phyloP scores from a whole-genome alignment of 2,797 vertebrate species.

The Bufotes viridis region DNA sequence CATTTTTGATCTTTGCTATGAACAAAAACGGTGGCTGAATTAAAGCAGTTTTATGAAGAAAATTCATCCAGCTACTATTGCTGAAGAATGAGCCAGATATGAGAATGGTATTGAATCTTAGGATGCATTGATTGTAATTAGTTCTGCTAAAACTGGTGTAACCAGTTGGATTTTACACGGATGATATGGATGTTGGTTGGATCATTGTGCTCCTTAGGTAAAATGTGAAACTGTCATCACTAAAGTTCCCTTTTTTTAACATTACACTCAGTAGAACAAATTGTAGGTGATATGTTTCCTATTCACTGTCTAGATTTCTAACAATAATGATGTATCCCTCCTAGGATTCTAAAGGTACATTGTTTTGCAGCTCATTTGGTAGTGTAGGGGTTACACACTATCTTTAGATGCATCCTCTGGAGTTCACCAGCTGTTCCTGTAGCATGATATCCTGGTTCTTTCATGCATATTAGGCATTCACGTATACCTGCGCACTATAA shows the following conservation, averaged over 20 bases:
- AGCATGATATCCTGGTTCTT: conserved; percentile 30
- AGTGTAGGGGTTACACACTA: conserved; percentile 11
- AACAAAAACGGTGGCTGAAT: neutral
- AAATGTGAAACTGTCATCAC: too few species aligned
- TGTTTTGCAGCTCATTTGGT: neutral
- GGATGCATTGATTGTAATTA: neutral
- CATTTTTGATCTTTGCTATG: too few species aligned
- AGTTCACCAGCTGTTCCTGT: conserved; percentile 49
- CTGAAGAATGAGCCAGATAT: neutral
- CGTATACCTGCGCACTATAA: conserved; percentile 51
- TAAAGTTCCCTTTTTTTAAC: neutral
- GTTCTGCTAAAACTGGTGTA: too few species aligned
- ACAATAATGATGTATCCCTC: neutral
- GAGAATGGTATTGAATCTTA: neutral
- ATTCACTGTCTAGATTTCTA: neutral
- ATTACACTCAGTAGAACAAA: neutral
- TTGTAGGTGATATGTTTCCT: neutral
- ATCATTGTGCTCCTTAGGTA: too few species aligned
- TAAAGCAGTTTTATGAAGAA: neutral
- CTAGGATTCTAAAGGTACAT: neutral
- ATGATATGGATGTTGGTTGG: too few species aligned
- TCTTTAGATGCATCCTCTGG: conserved; percentile 17
- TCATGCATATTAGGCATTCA: conserved; percentile 56
- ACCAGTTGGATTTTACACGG: too few species aligned
- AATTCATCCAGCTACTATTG: neutral